Evolutionary conservation across 2,113 vertebrate genomes (phyloP).

Genomic region (Neolamprologus toae): DNA sequence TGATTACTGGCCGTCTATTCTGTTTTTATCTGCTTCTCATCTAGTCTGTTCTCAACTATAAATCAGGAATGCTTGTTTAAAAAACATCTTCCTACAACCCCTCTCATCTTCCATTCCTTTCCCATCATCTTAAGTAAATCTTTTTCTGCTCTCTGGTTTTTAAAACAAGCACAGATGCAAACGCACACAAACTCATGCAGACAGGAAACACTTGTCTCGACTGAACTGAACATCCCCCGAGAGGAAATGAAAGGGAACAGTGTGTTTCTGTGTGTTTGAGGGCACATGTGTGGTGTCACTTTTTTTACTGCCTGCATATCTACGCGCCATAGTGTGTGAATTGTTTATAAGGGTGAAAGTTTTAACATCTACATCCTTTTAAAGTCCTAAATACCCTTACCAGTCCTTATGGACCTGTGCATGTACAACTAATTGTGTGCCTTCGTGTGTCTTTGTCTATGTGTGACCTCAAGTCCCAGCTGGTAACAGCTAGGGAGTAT

Average conservation of each 20-base stretch:
- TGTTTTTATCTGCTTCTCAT: background rate
- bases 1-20: background rate
- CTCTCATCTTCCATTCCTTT: background rate
- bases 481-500: constrained; percentile 18
- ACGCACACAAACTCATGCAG: background rate
- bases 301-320: background rate
- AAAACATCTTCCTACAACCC: background rate
- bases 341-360: background rate
- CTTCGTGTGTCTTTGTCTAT: background rate
- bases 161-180: background rate
- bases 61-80: background rate
- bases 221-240: background rate
- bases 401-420: background rate
- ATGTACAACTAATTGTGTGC: background rate
- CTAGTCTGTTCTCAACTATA: background rate
- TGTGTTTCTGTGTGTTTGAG: background rate
- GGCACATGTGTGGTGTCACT: background rate
- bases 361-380: background rate
- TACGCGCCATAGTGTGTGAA: background rate
- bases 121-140: background rate
- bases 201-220: constrained; percentile 23
- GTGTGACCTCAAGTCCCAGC: background rate
- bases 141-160: background rate
- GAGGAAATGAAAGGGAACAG: constrained; percentile 56
- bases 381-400: background rate